Conservation (phyloP, 2,113 vertebrate species). For the Himantopus leucocephalus region DNA sequence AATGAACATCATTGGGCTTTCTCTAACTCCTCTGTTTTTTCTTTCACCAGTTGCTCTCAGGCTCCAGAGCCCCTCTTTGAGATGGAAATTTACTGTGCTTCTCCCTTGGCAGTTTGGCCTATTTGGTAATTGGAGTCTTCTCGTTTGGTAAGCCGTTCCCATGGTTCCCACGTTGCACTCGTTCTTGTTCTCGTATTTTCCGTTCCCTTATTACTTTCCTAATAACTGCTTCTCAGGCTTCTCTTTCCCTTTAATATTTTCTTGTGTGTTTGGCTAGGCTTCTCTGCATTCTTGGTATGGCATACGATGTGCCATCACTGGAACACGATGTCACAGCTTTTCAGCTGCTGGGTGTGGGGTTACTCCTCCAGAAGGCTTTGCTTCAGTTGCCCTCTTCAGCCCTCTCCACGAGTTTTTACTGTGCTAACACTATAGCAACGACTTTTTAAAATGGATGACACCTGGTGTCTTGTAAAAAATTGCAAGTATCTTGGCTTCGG, state of each 20-base stretch:
- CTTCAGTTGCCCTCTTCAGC: background rate
- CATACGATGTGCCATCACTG: background rate
- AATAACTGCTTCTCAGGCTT: background rate
- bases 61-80: background rate
- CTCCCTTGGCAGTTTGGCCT: background rate
- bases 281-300: constrained; percentile 1
- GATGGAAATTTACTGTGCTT: background rate
- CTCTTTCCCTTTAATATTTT: background rate
- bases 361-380: background rate
- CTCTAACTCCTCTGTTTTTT: background rate
- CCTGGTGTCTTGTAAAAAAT: background rate
- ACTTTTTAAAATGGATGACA: background rate
- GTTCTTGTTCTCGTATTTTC: background rate
- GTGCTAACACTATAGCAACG: background rate
- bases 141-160: background rate
- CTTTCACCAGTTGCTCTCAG: background rate
- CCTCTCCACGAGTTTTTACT: background rate
- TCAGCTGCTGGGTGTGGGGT: background rate
- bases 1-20: background rate
- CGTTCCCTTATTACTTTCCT: constrained; percentile 10
- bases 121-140: background rate
- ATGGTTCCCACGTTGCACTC: background rate
- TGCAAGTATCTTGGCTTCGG: background rate
- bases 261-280: constrained; percentile 48
- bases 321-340: background rate